phyloP scores from a whole-genome alignment of 2,113 vertebrate genomes.

The Nettapus auritus region DNA sequence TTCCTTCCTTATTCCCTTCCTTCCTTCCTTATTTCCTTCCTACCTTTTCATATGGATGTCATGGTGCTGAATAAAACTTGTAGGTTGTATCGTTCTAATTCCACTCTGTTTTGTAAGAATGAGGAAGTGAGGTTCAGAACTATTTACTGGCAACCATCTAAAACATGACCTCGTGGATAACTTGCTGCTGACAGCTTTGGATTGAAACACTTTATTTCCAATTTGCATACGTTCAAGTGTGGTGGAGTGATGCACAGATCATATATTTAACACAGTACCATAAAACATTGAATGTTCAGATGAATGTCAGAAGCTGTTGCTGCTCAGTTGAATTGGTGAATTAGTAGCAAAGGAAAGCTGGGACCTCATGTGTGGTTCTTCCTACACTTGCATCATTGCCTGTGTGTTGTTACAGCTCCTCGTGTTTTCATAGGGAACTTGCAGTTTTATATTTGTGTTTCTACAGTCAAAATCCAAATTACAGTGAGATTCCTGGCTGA shows the following conservation, averaged over 20 bases:
- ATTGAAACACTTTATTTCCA: not conserved
- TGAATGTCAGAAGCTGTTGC: not conserved
- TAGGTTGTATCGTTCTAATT: not conserved
- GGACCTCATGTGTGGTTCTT: not conserved
- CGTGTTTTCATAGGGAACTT: not conserved
- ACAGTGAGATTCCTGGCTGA: not conserved
- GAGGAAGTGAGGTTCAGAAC: not conserved
- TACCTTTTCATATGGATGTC: not conserved
- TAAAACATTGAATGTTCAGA: not conserved
- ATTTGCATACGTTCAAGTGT: not conserved
- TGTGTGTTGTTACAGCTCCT: not conserved
- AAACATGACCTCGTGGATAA: not conserved
- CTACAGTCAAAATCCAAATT: not conserved
- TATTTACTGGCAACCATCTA: not conserved
- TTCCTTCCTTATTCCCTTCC: too few relatives aligned
- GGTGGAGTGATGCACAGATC: not conserved
- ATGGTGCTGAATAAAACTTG: not conserved
- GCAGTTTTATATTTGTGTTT: not conserved
- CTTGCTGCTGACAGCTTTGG: not conserved
- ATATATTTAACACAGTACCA: not conserved
- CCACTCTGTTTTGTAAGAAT: not conserved
- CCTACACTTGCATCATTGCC: not conserved
- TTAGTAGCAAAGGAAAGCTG: not conserved
- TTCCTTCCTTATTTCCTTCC: too few relatives aligned
- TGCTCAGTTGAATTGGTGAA: not conserved